phyloP scores from a whole-genome alignment of 2,888 invertebrate species.

The Salticus scenicus region DNA sequence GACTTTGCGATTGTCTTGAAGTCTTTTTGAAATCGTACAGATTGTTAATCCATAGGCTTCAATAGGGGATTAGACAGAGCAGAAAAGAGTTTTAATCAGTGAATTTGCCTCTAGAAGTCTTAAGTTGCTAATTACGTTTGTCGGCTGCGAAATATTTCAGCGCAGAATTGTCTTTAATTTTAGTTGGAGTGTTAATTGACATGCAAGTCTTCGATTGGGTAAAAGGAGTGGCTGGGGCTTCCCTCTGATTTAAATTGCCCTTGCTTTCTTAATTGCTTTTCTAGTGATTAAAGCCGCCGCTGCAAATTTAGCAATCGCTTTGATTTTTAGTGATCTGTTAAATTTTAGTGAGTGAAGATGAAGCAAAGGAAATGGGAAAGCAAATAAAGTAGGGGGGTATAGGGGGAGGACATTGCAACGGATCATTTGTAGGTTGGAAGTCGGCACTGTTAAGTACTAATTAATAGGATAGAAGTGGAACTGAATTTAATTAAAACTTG shows the following conservation, averaged over 20 bases:
- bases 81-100: conserved; percentile 67
- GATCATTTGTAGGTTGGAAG: conserved; percentile 9
- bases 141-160: conserved; percentile 25
- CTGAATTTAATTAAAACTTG: conserved; percentile 11
- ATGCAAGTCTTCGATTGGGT: conserved; percentile 51
- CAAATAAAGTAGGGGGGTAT: too few species aligned
- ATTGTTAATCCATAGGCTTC: conserved; percentile 68
- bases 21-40: conserved; percentile 67
- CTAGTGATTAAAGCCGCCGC: conserved; percentile 41
- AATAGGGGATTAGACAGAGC: conserved; percentile 44
- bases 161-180: conserved; percentile 66
- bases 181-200: conserved; percentile 63
- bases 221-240: neutral
- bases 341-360: neutral
- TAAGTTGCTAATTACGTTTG: conserved; percentile 67
- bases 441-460: conserved; percentile 6
- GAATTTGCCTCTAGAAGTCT: conserved; percentile 52
- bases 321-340: conserved; percentile 53
- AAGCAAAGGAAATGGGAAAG: too few species aligned
- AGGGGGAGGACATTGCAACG: neutral
- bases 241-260: conserved; percentile 41
- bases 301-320: conserved; percentile 48
- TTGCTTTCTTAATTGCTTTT: conserved; percentile 58
- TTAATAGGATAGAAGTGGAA: conserved; percentile 9
- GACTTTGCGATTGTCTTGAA: neutral